Evolutionary conservation across 1,140 invertebrate species (phyloP).

Genomic region (Papilio polytes): DNA sequence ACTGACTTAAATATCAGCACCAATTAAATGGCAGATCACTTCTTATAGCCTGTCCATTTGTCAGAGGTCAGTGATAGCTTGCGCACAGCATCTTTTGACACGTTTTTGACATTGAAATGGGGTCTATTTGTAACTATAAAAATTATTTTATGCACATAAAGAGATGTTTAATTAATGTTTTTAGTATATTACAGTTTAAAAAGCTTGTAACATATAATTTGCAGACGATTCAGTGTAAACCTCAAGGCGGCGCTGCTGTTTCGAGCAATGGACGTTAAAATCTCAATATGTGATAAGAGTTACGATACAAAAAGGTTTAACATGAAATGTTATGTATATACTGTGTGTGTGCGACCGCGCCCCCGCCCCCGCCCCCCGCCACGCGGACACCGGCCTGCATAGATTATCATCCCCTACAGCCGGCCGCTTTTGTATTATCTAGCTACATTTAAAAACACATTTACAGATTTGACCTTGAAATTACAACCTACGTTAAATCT

Average conservation of each 20-base stretch:
- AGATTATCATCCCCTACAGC: conserved; percentile 45
- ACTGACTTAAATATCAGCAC: no score
- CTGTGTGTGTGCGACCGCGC: conserved; percentile 46
- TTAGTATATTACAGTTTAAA: background rate
- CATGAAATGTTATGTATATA: conserved; percentile 72
- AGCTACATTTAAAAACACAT: no score
- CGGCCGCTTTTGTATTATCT: conserved; percentile 43
- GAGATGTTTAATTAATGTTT: background rate
- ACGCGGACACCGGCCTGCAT: background rate
- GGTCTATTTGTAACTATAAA: no score
- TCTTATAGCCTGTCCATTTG: no score
- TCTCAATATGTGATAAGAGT: conserved; percentile 81
- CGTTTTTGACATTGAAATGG: no score
- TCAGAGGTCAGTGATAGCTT: no score
- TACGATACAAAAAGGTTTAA: conserved; percentile 65
- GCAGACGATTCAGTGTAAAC: conserved; percentile 79
- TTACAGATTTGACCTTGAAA: no score
- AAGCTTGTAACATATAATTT: conserved; percentile 45
- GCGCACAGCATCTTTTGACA: no score
- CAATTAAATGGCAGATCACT: no score
- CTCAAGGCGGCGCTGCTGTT: conserved; percentile 60
- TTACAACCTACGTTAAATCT: no score
- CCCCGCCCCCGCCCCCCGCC: background rate
- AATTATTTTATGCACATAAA: no score
- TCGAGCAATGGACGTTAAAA: conserved; percentile 79